These are phyloP conservation scores for Lates japonicus DNA, from an alignment of 2,797 vertebrate species.

Conservation along the genomic window DNA sequence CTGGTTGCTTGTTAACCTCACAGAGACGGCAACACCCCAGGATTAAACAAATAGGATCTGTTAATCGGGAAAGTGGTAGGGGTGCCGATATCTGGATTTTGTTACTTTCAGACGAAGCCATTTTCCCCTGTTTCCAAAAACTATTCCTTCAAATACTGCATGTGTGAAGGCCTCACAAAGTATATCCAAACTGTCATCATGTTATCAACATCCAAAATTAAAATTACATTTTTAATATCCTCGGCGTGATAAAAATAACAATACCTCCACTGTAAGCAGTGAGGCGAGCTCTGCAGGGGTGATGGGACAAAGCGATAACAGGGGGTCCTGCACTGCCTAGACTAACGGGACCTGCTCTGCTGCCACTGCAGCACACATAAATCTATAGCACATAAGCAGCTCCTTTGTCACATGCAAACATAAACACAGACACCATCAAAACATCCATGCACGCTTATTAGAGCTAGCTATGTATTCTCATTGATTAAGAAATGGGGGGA, in stretches of 20 bases:
- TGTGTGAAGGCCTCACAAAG: background rate
- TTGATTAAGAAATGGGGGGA: background rate
- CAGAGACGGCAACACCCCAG: background rate
- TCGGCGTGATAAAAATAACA: no score
- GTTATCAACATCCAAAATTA: background rate
- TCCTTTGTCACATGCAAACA: conserved; percentile 39
- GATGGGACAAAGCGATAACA: conserved; percentile 36
- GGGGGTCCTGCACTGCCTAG: conserved; percentile 32
- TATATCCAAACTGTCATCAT: background rate
- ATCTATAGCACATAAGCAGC: conserved; percentile 53
- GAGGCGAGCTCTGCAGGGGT: conserved; percentile 30
- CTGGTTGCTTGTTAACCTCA: background rate
- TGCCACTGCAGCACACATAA: conserved; percentile 59
- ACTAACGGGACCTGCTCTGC: conserved; percentile 28
- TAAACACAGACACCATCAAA: conserved; percentile 30
- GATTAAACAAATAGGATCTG: background rate
- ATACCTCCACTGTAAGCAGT: background rate
- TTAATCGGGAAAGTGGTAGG: background rate
- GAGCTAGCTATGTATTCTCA: background rate
- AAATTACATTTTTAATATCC: background rate
- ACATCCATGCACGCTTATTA: conserved; percentile 14
- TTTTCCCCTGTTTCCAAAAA: background rate
- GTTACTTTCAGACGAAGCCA: background rate
- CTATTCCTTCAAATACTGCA: background rate
- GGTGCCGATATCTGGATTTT: background rate